phyloP scores from a whole-genome alignment of 2,888 invertebrate species.

The Conomelus anceps region DNA sequence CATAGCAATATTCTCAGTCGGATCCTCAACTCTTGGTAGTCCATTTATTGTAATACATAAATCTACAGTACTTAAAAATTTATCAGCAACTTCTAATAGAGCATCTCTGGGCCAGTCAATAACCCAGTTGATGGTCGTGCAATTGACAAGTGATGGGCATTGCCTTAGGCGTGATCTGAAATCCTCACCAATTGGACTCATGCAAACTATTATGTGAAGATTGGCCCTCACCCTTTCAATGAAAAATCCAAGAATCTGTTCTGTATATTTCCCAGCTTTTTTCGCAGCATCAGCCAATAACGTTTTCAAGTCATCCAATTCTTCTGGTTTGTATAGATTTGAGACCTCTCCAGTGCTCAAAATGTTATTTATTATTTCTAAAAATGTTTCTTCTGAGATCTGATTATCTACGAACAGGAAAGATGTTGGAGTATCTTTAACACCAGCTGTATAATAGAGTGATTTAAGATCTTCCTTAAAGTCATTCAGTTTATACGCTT shows the following conservation, averaged over 20 bases:
- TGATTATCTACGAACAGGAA: constrained; percentile 85
- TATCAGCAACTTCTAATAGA: constrained; percentile 79
- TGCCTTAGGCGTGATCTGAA: constrained; percentile 77
- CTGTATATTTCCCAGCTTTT: constrained; percentile 50
- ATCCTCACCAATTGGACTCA: constrained; percentile 82
- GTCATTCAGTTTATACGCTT: constrained; percentile 66
- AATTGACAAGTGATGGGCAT: constrained; percentile 81
- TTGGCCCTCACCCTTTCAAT: constrained; percentile 68
- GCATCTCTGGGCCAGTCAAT: constrained; percentile 84
- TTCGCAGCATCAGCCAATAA: constrained; percentile 51
- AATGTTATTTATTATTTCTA: constrained; percentile 84
- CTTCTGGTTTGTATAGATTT: constrained; percentile 79
- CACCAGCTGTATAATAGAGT: constrained; percentile 64
- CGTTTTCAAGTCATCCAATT: constrained; percentile 74
- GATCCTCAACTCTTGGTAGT: constrained; percentile 44
- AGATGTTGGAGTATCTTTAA: constrained; percentile 64
- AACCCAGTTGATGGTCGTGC: constrained; percentile 87
- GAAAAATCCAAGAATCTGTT: constrained; percentile 66
- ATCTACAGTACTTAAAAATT: constrained; percentile 66
- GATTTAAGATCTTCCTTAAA: constrained; percentile 76
- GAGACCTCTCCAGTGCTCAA: constrained; percentile 82
- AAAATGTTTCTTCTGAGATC: constrained; percentile 70
- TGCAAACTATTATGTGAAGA: constrained; percentile 74
- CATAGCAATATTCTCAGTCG: constrained; percentile 21
- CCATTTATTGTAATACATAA: constrained; percentile 64